Percentiles rank a stretch among this genome's conserved stretches.
Evolutionary conservation across 2,797 vertebrate genomes (phyloP).

Genomic region (Xyrichtys novacula): DNA sequence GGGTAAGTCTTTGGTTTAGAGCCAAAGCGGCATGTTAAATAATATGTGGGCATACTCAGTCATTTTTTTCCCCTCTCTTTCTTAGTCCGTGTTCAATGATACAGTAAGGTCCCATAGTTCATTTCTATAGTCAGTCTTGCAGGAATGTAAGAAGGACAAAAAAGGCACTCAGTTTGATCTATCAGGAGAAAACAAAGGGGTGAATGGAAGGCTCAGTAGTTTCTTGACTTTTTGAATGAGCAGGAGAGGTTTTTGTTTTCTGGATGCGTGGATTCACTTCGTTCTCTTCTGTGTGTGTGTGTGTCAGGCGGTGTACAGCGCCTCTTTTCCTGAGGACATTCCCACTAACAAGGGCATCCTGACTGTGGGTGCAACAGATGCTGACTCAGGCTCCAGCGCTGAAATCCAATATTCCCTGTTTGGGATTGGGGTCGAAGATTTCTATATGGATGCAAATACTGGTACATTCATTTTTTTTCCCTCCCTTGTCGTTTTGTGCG

Average conservation of each 20-base stretch:
- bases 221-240: conserved; percentile 41
- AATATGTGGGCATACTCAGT: neutral
- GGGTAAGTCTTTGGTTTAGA: neutral
- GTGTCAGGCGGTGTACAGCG: conserved; percentile 88
- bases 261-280: conserved; percentile 18
- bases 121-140: conserved; percentile 29
- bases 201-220: conserved; percentile 4
- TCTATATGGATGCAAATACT: conserved; percentile 92
- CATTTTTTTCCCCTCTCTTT: conserved; percentile 2
- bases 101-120: conserved; percentile 28
- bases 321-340: conserved; percentile 91
- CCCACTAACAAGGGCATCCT: conserved; percentile 90
- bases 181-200: conserved; percentile 57
- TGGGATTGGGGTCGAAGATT: conserved; percentile 95
- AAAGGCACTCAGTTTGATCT: conserved; percentile 36
- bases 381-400: conserved; percentile 93
- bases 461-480: conserved; percentile 80
- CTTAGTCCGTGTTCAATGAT: conserved; percentile 26
- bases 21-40: neutral
- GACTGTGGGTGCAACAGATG: conserved; percentile 91
- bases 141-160: conserved; percentile 18
- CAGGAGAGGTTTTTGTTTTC: conserved; percentile 20
- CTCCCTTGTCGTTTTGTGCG: neutral
- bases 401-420: conserved; percentile 94
- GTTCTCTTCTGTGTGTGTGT: conserved; percentile 27